Evolutionary conservation across 2,888 invertebrate genomes (phyloP), one percentile per base, ranked within the genome.

Genomic region (Eupithecia centaureata): DNA sequence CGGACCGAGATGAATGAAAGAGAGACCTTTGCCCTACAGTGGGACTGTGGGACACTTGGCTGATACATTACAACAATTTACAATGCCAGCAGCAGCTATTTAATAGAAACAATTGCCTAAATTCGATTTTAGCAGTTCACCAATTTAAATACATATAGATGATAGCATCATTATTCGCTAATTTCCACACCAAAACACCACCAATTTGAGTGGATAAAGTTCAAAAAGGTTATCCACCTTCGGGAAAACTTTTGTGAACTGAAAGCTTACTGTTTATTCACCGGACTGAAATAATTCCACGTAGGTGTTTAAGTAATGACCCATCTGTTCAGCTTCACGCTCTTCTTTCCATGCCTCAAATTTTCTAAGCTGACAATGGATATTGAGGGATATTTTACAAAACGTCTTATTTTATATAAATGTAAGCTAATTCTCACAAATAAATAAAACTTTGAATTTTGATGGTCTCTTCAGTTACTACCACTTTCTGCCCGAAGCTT

Each of bases 361-460:
- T 42, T 42, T 8, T 56, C 30, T 52, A 18, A 54, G 59, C 65
- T 67, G 61, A 51, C 58, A 62, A 65, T 72, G 63, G 73, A 72
- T 74, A 68, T 64, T 69, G 33, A 65, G 67, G 32, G 62, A 71
- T 68, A 61, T 63, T 63, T 64, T 61, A 51, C 28, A 58, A 54
- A 58, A 28, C 38, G 7, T 42, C 32, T n/a, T n/a, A n/a, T n/a
- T n/a, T n/a, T n/a, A n/a, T n/a, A n/a, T n/a, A n/a, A n/a, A n/a
- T n/a, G n/a, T n/a, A n/a, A n/a, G n/a, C n/a, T n/a, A n/a, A n/a
- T n/a, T n/a, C n/a, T n/a, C n/a, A n/a, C n/a, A n/a, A n/a, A n/a
- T n/a, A n/a, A n/a, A n/a, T n/a, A n/a, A n/a, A n/a, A n/a, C n/a
- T n/a, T n/a, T n/a, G 59, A 22, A 65, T 68, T 63, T 65, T 57